Evolutionary conservation across 1,140 invertebrate genomes (phyloP), one percentile per base, ranked within the genome.

Genomic region (Aleiodes sp.): DNA sequence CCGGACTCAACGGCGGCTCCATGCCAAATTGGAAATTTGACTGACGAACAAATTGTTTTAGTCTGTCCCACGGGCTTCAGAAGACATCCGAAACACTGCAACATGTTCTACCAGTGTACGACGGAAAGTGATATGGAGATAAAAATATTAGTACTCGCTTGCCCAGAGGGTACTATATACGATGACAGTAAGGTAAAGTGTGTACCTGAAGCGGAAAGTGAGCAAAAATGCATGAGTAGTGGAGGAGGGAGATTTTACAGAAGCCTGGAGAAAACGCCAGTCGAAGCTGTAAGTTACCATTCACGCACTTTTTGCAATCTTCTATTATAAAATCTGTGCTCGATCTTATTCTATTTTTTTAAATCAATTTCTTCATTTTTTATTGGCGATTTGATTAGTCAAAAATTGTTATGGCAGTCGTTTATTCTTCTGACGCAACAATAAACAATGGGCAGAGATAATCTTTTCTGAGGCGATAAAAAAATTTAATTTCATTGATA

Each of bases 61-160:
- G 89, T 93, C 3, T 95, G 94, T 78, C 93, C 93, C 12, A 93
- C 92, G 33, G 93, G 93, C 33, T 95, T 95, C 83, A 88, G 88
- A 76, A 88, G 93, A 71, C 93, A 96, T 88, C 93, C 94, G 0
- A 92, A 94, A 79, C 91, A 93, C 75, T 96, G 94, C 76, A 92
- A 94, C 78, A 80, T 93, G 41, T 94, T 95, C 83, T 95, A 95
- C 76, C 93, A 95, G 80, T 95, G 94, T 78, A 92, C 90, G 12
- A 88, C 87, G 67, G 81, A 87, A 0, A 84, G 90, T 19, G 89
- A 83, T 33, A 89, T 90, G 76, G 91, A 94, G 71, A 83, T 93
- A 4, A 94, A 92, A 76, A 87, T 94, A 64, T 86, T 93, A 1
- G 87, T 91, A 2, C 88, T 95, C 56, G 89, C 89, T 57, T 95